Conservation (phyloP, 2,797 vertebrate genomes). For the Mionectes olivaceus region DNA sequence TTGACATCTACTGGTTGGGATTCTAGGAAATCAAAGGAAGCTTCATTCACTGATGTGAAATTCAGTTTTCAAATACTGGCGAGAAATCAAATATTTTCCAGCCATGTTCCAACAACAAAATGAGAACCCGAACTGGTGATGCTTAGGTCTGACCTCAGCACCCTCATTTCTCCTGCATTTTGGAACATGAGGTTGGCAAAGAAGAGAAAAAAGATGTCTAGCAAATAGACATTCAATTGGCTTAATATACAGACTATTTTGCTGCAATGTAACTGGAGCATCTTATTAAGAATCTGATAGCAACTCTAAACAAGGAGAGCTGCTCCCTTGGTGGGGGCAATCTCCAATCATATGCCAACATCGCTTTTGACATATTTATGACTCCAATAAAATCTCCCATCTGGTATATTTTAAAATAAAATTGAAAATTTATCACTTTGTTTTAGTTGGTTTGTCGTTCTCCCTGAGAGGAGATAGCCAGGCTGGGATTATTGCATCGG, state of each 20-base stretch:
- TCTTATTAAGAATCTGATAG: constrained; percentile 80
- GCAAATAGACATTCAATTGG: constrained; percentile 77
- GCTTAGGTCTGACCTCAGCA: constrained; percentile 51
- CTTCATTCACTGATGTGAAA: neutral
- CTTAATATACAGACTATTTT: constrained; percentile 76
- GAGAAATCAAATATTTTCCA: neutral
- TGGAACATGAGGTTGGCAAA: neutral
- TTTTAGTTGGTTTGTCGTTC: constrained; percentile 72
- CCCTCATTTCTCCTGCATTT: constrained; percentile 32
- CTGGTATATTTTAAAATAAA: constrained; percentile 86
- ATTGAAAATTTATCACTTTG: constrained; percentile 83
- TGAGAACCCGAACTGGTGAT: neutral
- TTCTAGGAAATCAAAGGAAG: constrained; percentile 41
- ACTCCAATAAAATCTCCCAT: constrained; percentile 84
- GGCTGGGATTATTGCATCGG: constrained; percentile 70
- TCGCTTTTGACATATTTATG: constrained; percentile 84
- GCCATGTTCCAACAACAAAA: neutral
- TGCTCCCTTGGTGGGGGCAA: constrained; percentile 69
- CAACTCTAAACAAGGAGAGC: constrained; percentile 76
- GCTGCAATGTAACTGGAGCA: constrained; percentile 63
- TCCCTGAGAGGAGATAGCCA: constrained; percentile 76
- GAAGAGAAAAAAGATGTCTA: constrained; percentile 55
- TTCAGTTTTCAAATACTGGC: neutral
- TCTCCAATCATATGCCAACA: constrained; percentile 74
- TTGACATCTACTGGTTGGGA: constrained; percentile 14